Conservation (phyloP, 2,888 invertebrate species). For the Lasioglossum leucozonium region DNA sequence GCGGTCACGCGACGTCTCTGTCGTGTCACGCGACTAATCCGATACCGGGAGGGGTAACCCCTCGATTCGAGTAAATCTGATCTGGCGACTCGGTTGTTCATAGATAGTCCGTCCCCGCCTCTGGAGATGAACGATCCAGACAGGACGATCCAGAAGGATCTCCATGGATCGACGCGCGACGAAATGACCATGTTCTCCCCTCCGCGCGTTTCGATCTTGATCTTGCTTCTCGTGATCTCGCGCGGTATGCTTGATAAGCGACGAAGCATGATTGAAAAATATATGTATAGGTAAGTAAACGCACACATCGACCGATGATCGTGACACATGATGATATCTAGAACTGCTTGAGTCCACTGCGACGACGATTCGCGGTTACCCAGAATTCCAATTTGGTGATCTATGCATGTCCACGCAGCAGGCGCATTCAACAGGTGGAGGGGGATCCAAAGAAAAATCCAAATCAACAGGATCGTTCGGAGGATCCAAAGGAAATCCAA, state of each 20-base stretch:
- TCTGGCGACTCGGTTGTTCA: too few relatives aligned
- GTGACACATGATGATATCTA: slow-evolving; percentile 30
- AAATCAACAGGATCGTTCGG: background rate
- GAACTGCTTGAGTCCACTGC: slow-evolving; percentile 77
- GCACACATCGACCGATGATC: slow-evolving; percentile 9
- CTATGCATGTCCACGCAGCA: background rate
- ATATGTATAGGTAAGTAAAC: slow-evolving; percentile 14
- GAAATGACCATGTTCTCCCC: background rate
- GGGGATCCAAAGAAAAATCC: background rate
- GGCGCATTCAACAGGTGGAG: slow-evolving; percentile 7
- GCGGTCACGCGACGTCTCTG: too few relatives aligned
- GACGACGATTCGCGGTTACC: slow-evolving; percentile 71
- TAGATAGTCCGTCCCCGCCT: background rate
- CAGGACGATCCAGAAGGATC: background rate
- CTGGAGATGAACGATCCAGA: background rate
- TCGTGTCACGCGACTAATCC: too few relatives aligned
- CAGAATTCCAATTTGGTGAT: slow-evolving; percentile 58
- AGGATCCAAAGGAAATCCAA: background rate
- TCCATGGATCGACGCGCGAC: too few relatives aligned
- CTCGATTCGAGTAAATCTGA: too few relatives aligned
- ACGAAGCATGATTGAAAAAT: slow-evolving; percentile 45
- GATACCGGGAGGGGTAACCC: too few relatives aligned
- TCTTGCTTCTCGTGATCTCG: background rate
- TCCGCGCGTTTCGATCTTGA: background rate
- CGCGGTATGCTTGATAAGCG: background rate